Conservation (phyloP, 2,888 invertebrate species). For the Xestoiulus laeticollis region DNA sequence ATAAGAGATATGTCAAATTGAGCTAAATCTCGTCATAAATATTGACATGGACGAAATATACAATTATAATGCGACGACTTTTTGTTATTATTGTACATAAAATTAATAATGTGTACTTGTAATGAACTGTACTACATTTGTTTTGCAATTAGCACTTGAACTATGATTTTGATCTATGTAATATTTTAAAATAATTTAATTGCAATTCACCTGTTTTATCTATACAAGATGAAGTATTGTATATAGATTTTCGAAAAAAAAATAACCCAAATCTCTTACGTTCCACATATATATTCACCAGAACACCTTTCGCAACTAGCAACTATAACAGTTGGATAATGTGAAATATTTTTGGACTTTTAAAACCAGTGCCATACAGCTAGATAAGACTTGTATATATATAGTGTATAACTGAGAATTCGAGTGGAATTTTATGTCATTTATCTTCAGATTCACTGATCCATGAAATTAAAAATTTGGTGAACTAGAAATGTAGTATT, state of each 20-base stretch:
- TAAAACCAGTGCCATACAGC: background rate
- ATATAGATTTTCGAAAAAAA: background rate
- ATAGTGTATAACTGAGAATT: slow-evolving; percentile 7
- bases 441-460: slow-evolving; percentile 29
- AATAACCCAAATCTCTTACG: background rate
- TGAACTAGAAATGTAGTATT: slow-evolving; percentile 27
- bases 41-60: no score
- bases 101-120: no score
- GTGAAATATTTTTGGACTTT: background rate
- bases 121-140: no score
- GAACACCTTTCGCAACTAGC: background rate
- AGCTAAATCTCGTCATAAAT: no score
- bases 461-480: slow-evolving; percentile 23
- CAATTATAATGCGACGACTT: no score
- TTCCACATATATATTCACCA: background rate
- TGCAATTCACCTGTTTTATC: background rate
- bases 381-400: background rate
- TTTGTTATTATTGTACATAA: no score
- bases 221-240: background rate
- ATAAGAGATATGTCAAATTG: no score
- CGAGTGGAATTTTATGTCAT: slow-evolving; percentile 20
- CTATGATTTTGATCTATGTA: background rate
- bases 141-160: background rate
- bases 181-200: background rate
- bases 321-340: background rate